A percentile compares a stretch with the other conserved stretches of the same genome.
Conservation (phyloP, 2,888 invertebrate species). For the Hoplodrina blanda region DNA sequence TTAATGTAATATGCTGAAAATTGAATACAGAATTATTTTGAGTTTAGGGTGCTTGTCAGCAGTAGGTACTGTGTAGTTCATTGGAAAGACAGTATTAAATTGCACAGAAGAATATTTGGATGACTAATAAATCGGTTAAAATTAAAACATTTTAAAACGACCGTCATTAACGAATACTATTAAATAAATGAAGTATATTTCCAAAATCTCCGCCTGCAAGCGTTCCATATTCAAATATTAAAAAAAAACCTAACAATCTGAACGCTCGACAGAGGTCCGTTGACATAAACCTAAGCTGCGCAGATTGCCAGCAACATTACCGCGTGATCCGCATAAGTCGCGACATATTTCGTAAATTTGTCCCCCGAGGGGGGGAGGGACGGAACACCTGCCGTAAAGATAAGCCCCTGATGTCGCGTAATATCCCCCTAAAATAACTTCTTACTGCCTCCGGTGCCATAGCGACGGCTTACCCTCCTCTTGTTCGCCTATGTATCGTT, state of each 20-base stretch:
- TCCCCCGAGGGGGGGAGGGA: constrained; percentile 76
- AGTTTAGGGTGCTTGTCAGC: not conserved
- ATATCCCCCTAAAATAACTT: constrained; percentile 90
- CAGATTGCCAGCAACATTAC: constrained; percentile 70
- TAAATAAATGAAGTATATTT: not conserved
- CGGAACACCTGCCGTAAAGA: constrained; percentile 90
- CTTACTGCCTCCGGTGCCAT: constrained; percentile 89
- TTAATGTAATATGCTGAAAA: constrained; percentile 60
- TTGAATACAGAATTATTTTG: constrained; percentile 32
- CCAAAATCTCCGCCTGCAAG: not conserved
- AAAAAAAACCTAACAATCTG: constrained; percentile 44
- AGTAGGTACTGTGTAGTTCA: not conserved
- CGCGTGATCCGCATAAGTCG: constrained; percentile 87
- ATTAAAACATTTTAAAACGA: not conserved
- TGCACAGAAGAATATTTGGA: no score
- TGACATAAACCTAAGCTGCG: constrained; percentile 61
- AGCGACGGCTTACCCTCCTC: constrained; percentile 80
- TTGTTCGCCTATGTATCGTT: constrained; percentile 72
- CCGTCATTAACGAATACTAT: not conserved
- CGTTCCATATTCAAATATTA: constrained; percentile 20
- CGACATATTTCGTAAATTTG: constrained; percentile 89
- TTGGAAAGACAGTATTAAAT: not conserved
- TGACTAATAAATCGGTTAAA: not conserved
- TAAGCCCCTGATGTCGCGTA: constrained; percentile 88
- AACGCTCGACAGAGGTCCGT: constrained; percentile 41